Evolutionary conservation across 1,140 invertebrate species (phyloP).

Genomic region (Uloborus diversus): DNA sequence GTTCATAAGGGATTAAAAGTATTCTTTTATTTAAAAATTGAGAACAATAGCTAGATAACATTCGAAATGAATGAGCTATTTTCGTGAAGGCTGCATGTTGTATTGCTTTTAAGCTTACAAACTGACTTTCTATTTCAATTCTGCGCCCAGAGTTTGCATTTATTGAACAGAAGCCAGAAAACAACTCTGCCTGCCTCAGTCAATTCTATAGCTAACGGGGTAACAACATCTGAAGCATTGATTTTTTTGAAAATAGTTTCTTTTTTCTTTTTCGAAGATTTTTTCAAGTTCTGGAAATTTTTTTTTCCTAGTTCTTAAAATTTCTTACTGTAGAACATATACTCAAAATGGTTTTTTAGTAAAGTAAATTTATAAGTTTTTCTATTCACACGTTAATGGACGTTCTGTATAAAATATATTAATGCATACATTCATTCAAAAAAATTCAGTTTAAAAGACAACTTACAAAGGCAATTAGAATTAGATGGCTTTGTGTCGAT

Average conservation of each 20-base stretch:
- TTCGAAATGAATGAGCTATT: no score
- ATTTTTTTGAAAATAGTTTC: background rate
- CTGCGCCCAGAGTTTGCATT: background rate
- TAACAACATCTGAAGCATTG: background rate
- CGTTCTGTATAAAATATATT: no score
- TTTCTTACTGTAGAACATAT: background rate
- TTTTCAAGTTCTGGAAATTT: background rate
- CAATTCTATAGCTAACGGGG: background rate
- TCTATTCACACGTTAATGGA: no score
- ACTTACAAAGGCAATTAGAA: no score
- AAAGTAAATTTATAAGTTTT: background rate
- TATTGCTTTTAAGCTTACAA: no score
- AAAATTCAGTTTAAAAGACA: no score
- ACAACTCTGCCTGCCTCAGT: background rate
- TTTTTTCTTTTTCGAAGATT: background rate
- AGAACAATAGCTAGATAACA: no score
- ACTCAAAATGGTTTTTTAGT: background rate
- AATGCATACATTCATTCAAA: no score
- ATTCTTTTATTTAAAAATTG: no score
- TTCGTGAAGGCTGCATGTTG: no score
- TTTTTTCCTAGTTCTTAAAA: background rate
- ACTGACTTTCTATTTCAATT: background rate
- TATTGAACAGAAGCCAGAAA: background rate
- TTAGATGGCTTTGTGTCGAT: no score
- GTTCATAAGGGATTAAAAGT: no score